Base-by-base conservation (phyloP, 2,888 invertebrate species). In the Sceliomorpha sp. region DNA sequence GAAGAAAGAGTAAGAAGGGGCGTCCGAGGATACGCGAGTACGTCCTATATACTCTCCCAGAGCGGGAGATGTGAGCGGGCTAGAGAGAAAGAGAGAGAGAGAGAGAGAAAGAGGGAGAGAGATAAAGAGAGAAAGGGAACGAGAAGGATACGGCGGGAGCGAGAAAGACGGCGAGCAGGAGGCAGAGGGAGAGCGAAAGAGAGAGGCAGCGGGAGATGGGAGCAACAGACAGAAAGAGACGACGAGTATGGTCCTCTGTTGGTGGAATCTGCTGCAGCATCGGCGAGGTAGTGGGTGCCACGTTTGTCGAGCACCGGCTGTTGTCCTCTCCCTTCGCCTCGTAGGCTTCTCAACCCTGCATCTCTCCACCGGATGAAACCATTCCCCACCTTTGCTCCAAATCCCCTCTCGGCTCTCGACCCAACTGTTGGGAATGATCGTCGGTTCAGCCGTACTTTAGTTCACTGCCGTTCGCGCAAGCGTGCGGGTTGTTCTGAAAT, bases 381-480 rank as follows among this genome's bases (percentile, higher is more conserved):
- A 14, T 51, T 20, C 63, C 63, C 63, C 69, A 56, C 44, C 51
- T 32, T 36, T 17, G 42, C 53, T 64, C 51, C 36, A 27, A 40
- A 37, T 47, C 59, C 59, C 45, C 58, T 32, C 51, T 45, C 42
- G 34, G 37, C 17, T 45, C 47, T 13, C 44, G 13, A 26, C 32
- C 55, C 62, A 50, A 59, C 58, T 44, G 59, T 56, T 53, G 59
- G 64, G 40, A 48, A 64, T 60, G 59, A 55, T 70, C 69, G 69
- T 56, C 71, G 63, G 40, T 45, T 63, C 50, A 34, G 53, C 47
- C 60, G 68, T 36, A 45, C 73, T 64, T 86, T 82, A 86, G 87
- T 87, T 79, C 77, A 77, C 79, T 78, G 81, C 79, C 78, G 83
- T 80, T 77, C 81, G 87, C 82, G 82, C 82, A 80, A 81, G 82